Percentiles rank a stretch among this genome's conserved stretches.
Evolutionary conservation across 2,797 vertebrate species (phyloP).

Genomic region (Rhinogobio ventralis): DNA sequence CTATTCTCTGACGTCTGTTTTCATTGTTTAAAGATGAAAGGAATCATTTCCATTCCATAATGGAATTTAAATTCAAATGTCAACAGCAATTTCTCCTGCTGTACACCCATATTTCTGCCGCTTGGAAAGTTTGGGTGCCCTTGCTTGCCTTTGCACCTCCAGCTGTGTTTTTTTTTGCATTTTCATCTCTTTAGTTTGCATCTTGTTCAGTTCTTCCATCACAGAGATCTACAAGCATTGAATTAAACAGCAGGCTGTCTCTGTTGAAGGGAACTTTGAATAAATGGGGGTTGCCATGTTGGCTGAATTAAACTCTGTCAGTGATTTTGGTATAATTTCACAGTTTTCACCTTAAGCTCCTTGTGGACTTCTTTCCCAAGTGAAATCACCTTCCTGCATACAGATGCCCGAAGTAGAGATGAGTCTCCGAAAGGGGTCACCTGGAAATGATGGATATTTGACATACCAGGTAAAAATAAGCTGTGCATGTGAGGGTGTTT

Average conservation of each 20-base stretch:
- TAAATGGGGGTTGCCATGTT: slow-evolving; percentile 51
- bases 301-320: slow-evolving; percentile 44
- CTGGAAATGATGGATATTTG: slow-evolving; percentile 2
- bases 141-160: slow-evolving; percentile 57
- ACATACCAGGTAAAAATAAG: slow-evolving; percentile 1
- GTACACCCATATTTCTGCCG: slow-evolving; percentile 22
- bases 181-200: slow-evolving; percentile 51
- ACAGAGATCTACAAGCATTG: slow-evolving; percentile 57
- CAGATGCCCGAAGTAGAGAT: slow-evolving; percentile 1
- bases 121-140: slow-evolving; percentile 52
- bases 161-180: slow-evolving; percentile 41
- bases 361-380: slow-evolving; percentile 6
- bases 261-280: slow-evolving; percentile 51
- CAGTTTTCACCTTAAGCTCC: slow-evolving; percentile 13
- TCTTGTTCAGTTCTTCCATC: slow-evolving; percentile 50
- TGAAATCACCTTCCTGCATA: background rate
- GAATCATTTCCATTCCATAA: slow-evolving; percentile 59
- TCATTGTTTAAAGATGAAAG: slow-evolving; percentile 55
- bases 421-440: slow-evolving; percentile 3
- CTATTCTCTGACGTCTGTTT: slow-evolving; percentile 45
- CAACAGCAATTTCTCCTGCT: slow-evolving; percentile 51
- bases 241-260: slow-evolving; percentile 61
- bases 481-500: background rate
- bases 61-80: slow-evolving; percentile 64
- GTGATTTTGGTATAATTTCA: slow-evolving; percentile 31